Percentiles rank a stretch among this genome's conserved stretches.
phyloP scores from a whole-genome alignment of 2,797 vertebrate genomes.

The Zalophus californianus region DNA sequence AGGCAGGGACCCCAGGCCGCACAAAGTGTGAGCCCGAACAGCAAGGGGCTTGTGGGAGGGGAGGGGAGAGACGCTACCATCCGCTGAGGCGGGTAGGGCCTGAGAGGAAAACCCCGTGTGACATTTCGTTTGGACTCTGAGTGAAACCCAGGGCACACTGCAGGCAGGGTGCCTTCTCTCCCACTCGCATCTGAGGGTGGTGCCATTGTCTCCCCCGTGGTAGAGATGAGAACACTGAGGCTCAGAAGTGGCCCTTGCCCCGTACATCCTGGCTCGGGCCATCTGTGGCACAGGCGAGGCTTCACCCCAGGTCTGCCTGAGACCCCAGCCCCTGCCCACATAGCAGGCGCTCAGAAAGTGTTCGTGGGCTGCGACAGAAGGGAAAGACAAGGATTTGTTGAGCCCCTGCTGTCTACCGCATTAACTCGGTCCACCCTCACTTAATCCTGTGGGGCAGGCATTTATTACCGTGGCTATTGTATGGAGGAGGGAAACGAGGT shows the following conservation, averaged over 20 bases:
- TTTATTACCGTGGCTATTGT: not conserved
- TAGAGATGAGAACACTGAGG: not conserved
- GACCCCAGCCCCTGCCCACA: not conserved
- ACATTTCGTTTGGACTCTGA: not conserved
- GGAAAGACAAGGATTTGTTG: not conserved
- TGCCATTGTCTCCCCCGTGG: accelerated
- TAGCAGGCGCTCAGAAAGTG: not conserved
- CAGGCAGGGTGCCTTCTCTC: no score
- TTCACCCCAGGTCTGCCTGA: not conserved
- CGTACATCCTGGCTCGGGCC: not conserved
- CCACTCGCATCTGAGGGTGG: not conserved
- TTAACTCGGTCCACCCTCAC: not conserved
- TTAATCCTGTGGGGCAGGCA: accelerated
- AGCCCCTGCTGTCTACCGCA: not conserved
- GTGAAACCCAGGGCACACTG: accelerated
- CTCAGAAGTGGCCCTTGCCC: not conserved
- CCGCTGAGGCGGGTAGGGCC: accelerated
- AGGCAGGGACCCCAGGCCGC: not conserved
- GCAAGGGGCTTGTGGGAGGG: accelerated
- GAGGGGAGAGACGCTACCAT: not conserved
- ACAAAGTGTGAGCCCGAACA: not conserved
- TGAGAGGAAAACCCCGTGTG: accelerated
- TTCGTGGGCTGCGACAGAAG: not conserved
- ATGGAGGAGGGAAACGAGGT: not conserved
- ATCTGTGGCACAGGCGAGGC: not conserved